Evolutionary conservation across 1,140 invertebrate genomes (phyloP), one percentile per base, ranked within the genome.

Genomic region (Calephelis nemesis): DNA sequence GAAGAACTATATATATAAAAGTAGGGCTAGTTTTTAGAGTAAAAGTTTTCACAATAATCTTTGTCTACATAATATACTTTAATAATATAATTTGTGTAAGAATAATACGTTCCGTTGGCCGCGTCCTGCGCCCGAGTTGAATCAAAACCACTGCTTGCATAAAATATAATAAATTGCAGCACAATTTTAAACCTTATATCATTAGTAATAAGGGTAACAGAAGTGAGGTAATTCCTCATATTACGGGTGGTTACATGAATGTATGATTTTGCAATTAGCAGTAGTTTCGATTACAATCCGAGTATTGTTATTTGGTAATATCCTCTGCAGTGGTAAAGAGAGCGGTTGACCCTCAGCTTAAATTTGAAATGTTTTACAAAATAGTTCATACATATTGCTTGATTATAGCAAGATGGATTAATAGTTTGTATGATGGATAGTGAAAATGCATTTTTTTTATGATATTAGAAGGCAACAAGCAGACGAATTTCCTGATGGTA

Each of bases 231-330:
- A 42, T 70, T 45, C 52, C 42, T 67, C 47, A 68, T 72, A 70
- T 72, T 63, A 78, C 70, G 60, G 68, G 19, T 67, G 65, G 71
- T 77, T 77, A 74, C 72, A 75, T 75, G 74, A 72, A 72, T 64
- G 67, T 72, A 68, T 66, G 67, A 65, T 78, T 75, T 73, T 73
- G 75, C 68, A 77, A 77, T 73, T 74, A 74, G 54, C 68, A 50
- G 65, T 19, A 70, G 69, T 71, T 75, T 72, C 72, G 71, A 78
- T 82, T 79, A 74, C 80, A 74, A 75, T 75, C 70, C 48, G 63
- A 67, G 58, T 72, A 72, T 72, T 74, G 73, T 69, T 74, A 76
- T 82, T 80, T 80, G 67, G 76, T 76, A 82, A 82, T 78, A 80
- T 82, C 80, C 80, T 82, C 62, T 69, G 48, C 63, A 62, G 65